Percentiles rank a stretch among this genome's conserved stretches.
phyloP scores from a whole-genome alignment of 2,113 vertebrate species.

The Physeter macrocephalus region DNA sequence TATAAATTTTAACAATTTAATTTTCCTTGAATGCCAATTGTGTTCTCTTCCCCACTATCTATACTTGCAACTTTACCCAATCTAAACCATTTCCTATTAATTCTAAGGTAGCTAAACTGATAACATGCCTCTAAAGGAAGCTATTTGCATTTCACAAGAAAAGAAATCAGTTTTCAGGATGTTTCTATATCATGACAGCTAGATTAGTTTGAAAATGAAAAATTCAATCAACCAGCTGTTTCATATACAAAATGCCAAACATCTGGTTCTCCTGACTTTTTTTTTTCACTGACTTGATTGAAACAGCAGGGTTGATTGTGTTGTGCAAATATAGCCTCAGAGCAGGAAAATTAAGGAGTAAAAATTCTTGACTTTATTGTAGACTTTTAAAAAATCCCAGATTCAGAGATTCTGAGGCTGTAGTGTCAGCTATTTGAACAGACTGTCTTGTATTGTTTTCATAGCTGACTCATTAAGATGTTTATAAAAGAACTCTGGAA shows the following conservation, averaged over 20 bases:
- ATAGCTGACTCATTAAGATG: conserved; percentile 41
- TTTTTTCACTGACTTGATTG: conserved; percentile 63
- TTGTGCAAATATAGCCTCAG: conserved; percentile 65
- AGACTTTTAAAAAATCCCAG: conserved; percentile 32
- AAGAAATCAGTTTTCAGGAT: conserved; percentile 57
- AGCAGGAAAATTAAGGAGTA: conserved; percentile 57
- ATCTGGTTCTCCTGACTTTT: conserved; percentile 63
- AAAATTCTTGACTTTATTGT: conserved; percentile 63
- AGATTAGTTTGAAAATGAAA: conserved; percentile 66
- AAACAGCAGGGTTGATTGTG: conserved; percentile 71
- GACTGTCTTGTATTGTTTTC: conserved; percentile 37
- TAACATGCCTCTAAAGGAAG: background rate
- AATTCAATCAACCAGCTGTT: conserved; percentile 70
- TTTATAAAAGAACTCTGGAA: conserved; percentile 47
- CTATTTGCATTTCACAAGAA: conserved; percentile 45
- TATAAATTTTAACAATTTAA: background rate
- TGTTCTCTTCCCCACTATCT: background rate
- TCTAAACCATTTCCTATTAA: background rate
- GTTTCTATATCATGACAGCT: conserved; percentile 63
- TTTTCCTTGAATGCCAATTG: background rate
- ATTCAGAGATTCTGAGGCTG: conserved; percentile 45
- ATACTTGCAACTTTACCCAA: background rate
- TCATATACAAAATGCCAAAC: conserved; percentile 61
- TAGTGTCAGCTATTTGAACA: conserved; percentile 59
- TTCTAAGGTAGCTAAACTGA: conserved; percentile 28